phyloP scores from a whole-genome alignment of 2,888 invertebrate species.

The Nowickia ferox region DNA sequence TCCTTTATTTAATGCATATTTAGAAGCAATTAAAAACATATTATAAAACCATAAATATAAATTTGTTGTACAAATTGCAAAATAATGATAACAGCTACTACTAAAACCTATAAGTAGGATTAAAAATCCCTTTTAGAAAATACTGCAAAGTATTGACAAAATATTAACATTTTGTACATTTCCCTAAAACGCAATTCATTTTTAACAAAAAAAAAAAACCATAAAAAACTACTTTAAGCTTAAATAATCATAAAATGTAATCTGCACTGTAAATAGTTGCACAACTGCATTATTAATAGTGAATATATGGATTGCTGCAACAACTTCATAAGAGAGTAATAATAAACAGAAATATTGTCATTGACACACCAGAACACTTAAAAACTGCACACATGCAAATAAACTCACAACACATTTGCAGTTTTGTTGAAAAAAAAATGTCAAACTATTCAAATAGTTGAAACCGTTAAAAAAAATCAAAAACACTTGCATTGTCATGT shows the following conservation, averaged over 20 bases:
- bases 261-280: slow-evolving; percentile 35
- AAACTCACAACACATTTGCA: neutral
- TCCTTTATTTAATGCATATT: too few relatives aligned
- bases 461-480: slow-evolving; percentile 53
- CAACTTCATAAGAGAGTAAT: slow-evolving; percentile 43
- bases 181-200: neutral
- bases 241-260: slow-evolving; percentile 38
- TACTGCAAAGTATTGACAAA: slow-evolving; percentile 9
- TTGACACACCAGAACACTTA: slow-evolving; percentile 50
- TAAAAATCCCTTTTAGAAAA: neutral
- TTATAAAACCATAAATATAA: too few relatives aligned
- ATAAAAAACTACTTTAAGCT: slow-evolving; percentile 1
- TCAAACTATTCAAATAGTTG: slow-evolving; percentile 50
- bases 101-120: slow-evolving; percentile 1
- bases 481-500: slow-evolving; percentile 51
- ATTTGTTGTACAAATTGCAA: neutral
- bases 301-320: slow-evolving; percentile 17
- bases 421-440: slow-evolving; percentile 1
- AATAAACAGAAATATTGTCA: slow-evolving; percentile 63
- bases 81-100: neutral
- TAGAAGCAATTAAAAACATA: too few relatives aligned
- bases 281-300: slow-evolving; percentile 50
- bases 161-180: slow-evolving; percentile 25
- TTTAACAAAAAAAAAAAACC: neutral
- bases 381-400: neutral